phyloP scores from a whole-genome alignment of 2,888 invertebrate species.

The Phytoseiulus persimilis region DNA sequence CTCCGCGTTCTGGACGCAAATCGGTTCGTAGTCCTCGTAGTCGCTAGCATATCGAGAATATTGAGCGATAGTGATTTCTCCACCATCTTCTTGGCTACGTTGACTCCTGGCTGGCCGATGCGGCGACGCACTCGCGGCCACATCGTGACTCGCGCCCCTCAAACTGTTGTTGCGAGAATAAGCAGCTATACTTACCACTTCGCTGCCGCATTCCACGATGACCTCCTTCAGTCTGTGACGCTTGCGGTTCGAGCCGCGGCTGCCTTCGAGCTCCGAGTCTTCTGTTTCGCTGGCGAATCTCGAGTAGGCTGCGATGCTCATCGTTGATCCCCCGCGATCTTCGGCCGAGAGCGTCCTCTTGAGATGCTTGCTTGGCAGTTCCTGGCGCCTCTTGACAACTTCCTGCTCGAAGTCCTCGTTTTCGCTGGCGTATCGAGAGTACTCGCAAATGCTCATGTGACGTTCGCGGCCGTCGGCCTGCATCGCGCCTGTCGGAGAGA shows the following conservation, averaged over 20 bases:
- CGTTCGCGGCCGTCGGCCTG: neutral
- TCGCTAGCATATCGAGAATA: neutral
- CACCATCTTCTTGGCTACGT: neutral
- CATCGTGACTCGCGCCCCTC: neutral
- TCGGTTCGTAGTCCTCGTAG: constrained; percentile 18
- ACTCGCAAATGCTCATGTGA: constrained; percentile 16
- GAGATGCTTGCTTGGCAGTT: neutral
- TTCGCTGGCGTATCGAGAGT: constrained; percentile 22
- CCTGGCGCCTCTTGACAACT: neutral
- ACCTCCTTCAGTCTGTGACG: neutral
- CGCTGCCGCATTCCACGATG: constrained; percentile 19
- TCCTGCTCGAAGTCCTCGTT: constrained; percentile 14
- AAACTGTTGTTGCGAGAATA: constrained; percentile 10
- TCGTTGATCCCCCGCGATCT: neutral
- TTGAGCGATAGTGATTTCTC: constrained; percentile 5
- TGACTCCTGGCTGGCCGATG: neutral
- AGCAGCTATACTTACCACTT: constrained; percentile 30
- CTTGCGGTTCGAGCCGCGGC: neutral
- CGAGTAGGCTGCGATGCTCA: constrained; percentile 20
- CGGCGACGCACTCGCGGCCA: neutral
- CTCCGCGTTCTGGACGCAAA: neutral
- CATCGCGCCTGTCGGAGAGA: neutral
- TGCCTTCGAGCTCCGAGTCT: constrained; percentile 13
- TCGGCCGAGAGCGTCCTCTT: neutral
- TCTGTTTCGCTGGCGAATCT: constrained; percentile 21